phyloP scores from a whole-genome alignment of 2,113 vertebrate genomes.

The Nycticorax nycticorax region DNA sequence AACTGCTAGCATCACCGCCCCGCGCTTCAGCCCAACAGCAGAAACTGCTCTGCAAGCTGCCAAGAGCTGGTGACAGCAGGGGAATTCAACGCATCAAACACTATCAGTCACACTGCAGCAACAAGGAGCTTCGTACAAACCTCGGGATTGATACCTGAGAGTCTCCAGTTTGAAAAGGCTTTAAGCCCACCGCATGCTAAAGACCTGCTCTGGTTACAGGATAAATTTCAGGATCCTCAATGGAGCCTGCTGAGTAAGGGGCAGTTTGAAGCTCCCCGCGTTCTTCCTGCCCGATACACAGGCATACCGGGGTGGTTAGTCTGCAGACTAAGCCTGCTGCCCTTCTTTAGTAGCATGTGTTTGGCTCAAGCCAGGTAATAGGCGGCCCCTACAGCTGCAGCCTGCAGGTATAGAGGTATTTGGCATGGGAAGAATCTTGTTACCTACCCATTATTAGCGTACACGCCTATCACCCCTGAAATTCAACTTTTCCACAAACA shows the following conservation, averaged over 20 bases:
- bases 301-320: background rate
- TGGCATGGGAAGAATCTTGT: background rate
- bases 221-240: background rate
- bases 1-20: background rate
- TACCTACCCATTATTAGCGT: background rate
- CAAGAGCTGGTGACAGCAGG: background rate
- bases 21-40: background rate
- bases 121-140: background rate
- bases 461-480: background rate
- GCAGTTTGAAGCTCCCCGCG: fast-evolving
- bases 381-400: background rate
- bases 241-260: background rate
- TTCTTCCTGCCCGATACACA: background rate
- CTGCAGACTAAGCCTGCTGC: background rate
- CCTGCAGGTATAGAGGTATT: background rate
- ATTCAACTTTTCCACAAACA: background rate
- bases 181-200: background rate
- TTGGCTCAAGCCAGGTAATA: background rate
- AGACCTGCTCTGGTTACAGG: background rate
- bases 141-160: background rate
- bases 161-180: background rate
- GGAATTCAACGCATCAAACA: background rate
- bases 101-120: background rate
- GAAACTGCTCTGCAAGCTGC: background rate
- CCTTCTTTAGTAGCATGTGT: background rate